These are phyloP conservation scores for Drosophila fulvimacula DNA, from an alignment of 2,888 invertebrate species.

Conservation along the genomic window DNA sequence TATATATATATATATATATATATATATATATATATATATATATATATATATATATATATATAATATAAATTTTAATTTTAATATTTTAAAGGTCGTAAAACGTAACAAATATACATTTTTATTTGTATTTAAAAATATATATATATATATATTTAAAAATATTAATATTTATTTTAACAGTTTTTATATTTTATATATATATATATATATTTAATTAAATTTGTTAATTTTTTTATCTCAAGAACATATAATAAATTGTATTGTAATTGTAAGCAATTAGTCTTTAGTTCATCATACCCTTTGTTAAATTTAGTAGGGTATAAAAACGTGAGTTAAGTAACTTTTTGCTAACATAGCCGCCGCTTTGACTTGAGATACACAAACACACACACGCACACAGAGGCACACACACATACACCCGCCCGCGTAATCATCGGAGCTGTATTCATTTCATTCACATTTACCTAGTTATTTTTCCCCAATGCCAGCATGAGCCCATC, in stretches of 20 bases:
- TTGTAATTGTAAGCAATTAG: too few species aligned
- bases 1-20: too few species aligned
- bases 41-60: too few species aligned
- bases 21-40: too few species aligned
- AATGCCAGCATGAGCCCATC: neutral
- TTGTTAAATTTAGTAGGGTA: conserved; percentile 9
- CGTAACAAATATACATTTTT: too few species aligned
- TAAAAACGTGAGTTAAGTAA: conserved; percentile 70
- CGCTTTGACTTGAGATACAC: conserved; percentile 29
- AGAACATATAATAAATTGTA: too few species aligned
- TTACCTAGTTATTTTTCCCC: conserved; percentile 31
- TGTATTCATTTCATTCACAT: conserved; percentile 60
- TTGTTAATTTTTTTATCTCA: neutral
- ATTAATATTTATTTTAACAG: neutral
- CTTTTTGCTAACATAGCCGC: conserved; percentile 41
- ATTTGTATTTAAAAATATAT: too few species aligned
- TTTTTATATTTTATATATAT: too few species aligned
- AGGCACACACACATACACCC: neutral
- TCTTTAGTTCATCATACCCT: neutral
- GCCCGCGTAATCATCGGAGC: neutral
- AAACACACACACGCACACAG: conserved; percentile 15
- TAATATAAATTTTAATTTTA: too few species aligned
- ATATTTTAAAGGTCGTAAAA: too few species aligned
- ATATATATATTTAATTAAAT: neutral
- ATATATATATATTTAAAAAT: neutral